Conservation (phyloP, 2,888 invertebrate genomes). For the Amitus sp. region DNA sequence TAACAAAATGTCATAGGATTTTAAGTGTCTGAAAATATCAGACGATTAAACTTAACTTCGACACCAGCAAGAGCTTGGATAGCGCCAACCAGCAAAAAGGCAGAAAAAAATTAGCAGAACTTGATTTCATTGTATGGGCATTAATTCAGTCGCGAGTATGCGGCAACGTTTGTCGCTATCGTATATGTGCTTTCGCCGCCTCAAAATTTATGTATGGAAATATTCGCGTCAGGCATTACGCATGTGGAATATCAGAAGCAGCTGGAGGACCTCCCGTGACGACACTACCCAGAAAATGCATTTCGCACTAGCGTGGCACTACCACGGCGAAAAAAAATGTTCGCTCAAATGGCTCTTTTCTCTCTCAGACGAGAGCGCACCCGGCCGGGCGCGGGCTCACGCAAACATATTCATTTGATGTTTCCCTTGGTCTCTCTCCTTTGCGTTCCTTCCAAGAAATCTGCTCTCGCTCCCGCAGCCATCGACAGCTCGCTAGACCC, state of each 20-base stretch:
- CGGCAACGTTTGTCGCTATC: conserved; percentile 38
- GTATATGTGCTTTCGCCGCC: conserved; percentile 47
- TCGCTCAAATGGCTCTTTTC: conserved; percentile 49
- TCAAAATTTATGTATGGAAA: conserved; percentile 62
- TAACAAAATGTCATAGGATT: no score
- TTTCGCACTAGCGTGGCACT: conserved; percentile 48
- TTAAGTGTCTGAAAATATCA: no score
- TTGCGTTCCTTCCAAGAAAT: conserved; percentile 34
- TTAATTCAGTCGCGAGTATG: conserved; percentile 38
- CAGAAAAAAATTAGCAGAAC: background rate
- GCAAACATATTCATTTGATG: conserved; percentile 40
- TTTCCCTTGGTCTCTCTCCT: conserved; percentile 37
- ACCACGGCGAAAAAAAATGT: conserved; percentile 52
- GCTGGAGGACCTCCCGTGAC: conserved; percentile 53
- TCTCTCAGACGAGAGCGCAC: conserved; percentile 30
- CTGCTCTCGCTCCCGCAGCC: conserved; percentile 39
- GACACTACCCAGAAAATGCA: conserved; percentile 56
- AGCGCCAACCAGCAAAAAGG: background rate
- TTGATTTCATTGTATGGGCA: conserved; percentile 24
- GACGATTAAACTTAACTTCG: no score
- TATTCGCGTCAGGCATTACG: conserved; percentile 57
- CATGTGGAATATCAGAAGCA: conserved; percentile 59
- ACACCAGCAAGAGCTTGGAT: background rate
- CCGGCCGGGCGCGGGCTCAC: conserved; percentile 20
- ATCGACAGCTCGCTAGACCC: conserved; percentile 39